Base-by-base conservation (phyloP, 1,140 invertebrate genomes). In the Drosophila lowei region DNA sequence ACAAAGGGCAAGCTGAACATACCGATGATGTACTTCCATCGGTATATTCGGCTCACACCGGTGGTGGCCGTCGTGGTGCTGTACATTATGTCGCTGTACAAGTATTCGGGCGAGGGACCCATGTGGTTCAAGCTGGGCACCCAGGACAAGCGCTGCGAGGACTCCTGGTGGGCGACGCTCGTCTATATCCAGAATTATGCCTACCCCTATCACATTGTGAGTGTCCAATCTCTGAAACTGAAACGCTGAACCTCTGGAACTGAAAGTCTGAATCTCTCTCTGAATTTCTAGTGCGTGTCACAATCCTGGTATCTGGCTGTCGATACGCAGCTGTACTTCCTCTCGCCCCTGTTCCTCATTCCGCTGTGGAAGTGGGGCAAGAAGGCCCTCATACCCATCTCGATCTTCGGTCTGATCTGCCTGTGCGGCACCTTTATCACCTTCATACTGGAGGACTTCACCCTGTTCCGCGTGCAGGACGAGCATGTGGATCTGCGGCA, bases 301-400 rank as follows among this genome's bases (percentile, higher is more conserved):
- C 96, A 97, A 93, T 95, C 96, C 0, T 98, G 97, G 97, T 98
- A 97, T 79, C 92, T 98, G 53, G 90, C 97, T 5, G 96, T 96
- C 57, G 97, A 98, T 88, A 97, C 96, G 46, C 97, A 97, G 90
- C 92, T 97, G 57, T 97, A 97, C 90, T 92, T 97, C 65, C 90
- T 97, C 2, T 95, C 95, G 16, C 95, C 96, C 0, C 91, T 96
- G 16, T 93, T 98, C 71, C 93, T 97, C 53, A 95, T 94, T 81
- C 93, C 94, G 4, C 84, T 95, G 43, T 95, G 94, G 93, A 94
- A 93, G 70, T 95, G 93, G 93, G 92, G 93, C 54, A 93, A 93
- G 79, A 88, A 93, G 55, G 95, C 95, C 0, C 84, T 94, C 58
- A 83, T 92, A 53, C 88, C 95, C 8, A 91, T 95, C 3, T 90